A percentile compares a stretch with the other conserved stretches of the same genome.
These are phyloP conservation scores for Rhinogobius similis DNA, from an alignment of 2,113 vertebrate genomes.

Conservation along the genomic window DNA sequence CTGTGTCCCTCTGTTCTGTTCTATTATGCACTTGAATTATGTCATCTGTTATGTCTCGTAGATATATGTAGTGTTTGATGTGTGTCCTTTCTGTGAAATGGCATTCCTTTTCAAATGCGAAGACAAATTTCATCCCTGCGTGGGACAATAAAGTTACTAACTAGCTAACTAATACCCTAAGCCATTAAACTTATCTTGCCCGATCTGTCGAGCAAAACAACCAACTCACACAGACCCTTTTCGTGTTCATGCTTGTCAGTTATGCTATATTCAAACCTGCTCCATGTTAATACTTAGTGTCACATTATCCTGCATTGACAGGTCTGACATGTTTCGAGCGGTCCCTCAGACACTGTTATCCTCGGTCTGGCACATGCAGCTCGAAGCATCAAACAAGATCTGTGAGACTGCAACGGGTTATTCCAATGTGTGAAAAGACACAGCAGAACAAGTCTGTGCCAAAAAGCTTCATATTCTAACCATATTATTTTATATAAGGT, in stretches of 20 bases:
- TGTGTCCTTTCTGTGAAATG: too few species aligned
- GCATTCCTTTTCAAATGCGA: too few species aligned
- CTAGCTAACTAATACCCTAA: too few species aligned
- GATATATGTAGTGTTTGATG: too few species aligned
- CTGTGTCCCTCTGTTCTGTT: too few species aligned
- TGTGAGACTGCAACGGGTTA: background rate
- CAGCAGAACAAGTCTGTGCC: slow-evolving; percentile 1
- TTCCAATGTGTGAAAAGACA: background rate
- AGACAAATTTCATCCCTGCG: too few species aligned
- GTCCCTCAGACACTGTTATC: background rate
- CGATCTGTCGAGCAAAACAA: too few species aligned
- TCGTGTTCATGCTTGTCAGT: background rate
- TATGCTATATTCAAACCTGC: background rate
- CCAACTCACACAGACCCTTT: too few species aligned
- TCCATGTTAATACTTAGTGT: background rate
- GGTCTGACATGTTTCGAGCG: background rate
- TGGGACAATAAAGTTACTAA: too few species aligned
- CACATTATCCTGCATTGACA: background rate
- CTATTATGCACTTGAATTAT: too few species aligned
- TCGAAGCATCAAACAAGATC: background rate
- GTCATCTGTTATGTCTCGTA: too few species aligned
- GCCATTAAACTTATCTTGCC: too few species aligned
- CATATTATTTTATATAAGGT: background rate
- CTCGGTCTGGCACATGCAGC: background rate
- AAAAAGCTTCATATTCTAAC: background rate